Evolutionary conservation across 2,113 vertebrate species (phyloP).

Genomic region (Pollimyrus isidori): DNA sequence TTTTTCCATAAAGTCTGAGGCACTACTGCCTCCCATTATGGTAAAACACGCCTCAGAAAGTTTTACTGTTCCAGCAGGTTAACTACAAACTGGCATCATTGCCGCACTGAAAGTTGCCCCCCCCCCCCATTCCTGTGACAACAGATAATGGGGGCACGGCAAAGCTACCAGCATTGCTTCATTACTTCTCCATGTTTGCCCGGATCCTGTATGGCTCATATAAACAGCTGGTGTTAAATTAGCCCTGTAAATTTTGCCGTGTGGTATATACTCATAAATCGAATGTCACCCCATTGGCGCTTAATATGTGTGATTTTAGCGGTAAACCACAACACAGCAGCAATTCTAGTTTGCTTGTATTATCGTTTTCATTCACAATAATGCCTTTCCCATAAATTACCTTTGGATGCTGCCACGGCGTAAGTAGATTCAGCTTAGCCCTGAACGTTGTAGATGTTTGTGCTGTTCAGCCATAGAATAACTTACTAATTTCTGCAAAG

Average conservation of each 20-base stretch:
- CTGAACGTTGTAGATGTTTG: not conserved
- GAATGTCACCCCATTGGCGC: not conserved
- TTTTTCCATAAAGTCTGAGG: not conserved
- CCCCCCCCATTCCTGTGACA: not conserved
- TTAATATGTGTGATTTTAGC: not conserved
- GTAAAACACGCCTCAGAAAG: not conserved
- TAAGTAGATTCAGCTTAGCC: not conserved
- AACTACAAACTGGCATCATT: not conserved
- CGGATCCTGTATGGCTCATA: not conserved
- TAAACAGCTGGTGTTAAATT: slow-evolving; percentile 3
- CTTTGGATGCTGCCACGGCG: not conserved
- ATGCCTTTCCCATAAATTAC: not conserved
- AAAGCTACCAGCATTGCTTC: not conserved
- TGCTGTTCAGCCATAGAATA: not conserved
- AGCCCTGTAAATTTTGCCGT: not conserved
- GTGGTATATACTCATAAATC: not conserved
- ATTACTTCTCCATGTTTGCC: not conserved
- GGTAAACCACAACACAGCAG: not conserved
- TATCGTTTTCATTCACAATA: not conserved
- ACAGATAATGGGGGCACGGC: not conserved
- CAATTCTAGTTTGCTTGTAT: not conserved
- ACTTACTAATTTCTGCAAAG: not conserved
- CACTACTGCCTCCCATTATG: not conserved
- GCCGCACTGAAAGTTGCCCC: not conserved
- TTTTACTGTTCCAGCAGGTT: slow-evolving; percentile 1